Evolutionary conservation across 1,140 invertebrate genomes (phyloP).

Genomic region (Leptinotarsa lineolata): DNA sequence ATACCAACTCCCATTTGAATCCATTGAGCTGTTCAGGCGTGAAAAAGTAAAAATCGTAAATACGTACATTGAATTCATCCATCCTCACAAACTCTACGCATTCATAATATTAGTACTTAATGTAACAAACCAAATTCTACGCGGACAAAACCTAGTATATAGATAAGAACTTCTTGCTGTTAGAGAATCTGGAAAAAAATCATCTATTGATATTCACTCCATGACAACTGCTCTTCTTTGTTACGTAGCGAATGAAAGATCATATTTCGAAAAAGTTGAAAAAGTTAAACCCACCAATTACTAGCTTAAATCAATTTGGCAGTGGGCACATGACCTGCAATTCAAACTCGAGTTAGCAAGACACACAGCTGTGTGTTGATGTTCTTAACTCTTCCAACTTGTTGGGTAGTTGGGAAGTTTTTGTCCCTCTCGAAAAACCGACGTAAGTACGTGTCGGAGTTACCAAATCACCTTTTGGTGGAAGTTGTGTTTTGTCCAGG

Average conservation of each 20-base stretch:
- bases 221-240: too few relatives aligned
- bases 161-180: too few relatives aligned
- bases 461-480: constrained; percentile 6
- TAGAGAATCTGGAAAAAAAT: too few relatives aligned
- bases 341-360: constrained; percentile 1
- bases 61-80: too few relatives aligned
- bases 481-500: neutral
- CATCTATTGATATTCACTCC: too few relatives aligned
- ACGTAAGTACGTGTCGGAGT: neutral
- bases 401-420: constrained; percentile 5
- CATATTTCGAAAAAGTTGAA: neutral
- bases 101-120: too few relatives aligned
- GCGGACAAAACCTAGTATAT: too few relatives aligned
- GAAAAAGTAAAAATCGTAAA: too few relatives aligned
- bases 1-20: too few relatives aligned
- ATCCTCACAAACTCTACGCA: too few relatives aligned
- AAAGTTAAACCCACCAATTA: neutral
- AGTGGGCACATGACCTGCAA: neutral
- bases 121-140: too few relatives aligned
- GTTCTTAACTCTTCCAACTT: constrained; percentile 3
- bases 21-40: too few relatives aligned
- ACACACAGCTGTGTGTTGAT: constrained; percentile 5
- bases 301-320: neutral
- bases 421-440: constrained; percentile 7
- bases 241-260: neutral